These are phyloP conservation scores for Coregonus ussuriensis DNA, from an alignment of 2,797 vertebrate species.

Conservation along the genomic window DNA sequence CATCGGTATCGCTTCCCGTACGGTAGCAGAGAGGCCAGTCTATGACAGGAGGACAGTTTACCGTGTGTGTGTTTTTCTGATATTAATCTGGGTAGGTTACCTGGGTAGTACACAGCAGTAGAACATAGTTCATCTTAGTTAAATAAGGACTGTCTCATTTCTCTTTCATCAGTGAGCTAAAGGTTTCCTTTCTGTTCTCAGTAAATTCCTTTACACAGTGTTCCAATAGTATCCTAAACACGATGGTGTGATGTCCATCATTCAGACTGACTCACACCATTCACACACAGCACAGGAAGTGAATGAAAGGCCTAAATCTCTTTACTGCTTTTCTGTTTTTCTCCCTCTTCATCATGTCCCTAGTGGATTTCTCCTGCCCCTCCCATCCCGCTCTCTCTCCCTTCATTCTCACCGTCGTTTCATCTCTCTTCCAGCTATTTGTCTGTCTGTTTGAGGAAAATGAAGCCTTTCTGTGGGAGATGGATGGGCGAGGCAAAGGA, in stretches of 20 bases:
- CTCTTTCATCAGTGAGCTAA: conserved; percentile 71
- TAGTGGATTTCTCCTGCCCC: conserved; percentile 25
- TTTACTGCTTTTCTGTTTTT: conserved; percentile 76
- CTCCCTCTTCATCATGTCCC: conserved; percentile 69
- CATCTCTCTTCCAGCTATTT: conserved; percentile 50
- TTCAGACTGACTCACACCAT: conserved; percentile 77
- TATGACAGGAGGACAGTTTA: no score
- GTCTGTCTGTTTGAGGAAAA: conserved; percentile 80
- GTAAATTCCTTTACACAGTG: conserved; percentile 77
- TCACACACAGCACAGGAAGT: conserved; percentile 83
- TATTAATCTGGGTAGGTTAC: neutral
- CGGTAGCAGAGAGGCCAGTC: no score
- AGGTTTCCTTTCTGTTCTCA: conserved; percentile 81
- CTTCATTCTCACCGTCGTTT: conserved; percentile 20
- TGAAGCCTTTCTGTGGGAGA: conserved; percentile 50
- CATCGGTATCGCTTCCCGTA: no score
- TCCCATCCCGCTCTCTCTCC: conserved; percentile 25
- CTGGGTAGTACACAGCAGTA: neutral
- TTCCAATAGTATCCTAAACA: conserved; percentile 82
- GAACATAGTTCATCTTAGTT: neutral
- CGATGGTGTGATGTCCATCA: conserved; percentile 70
- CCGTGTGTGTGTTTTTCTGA: neutral
- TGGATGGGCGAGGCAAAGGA: conserved; percentile 32
- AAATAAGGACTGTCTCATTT: neutral
- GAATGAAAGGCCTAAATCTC: conserved; percentile 88